A percentile compares a stretch with the other conserved stretches of the same genome.
phyloP scores from a whole-genome alignment of 2,888 invertebrate species.

The Clunio marinus region DNA sequence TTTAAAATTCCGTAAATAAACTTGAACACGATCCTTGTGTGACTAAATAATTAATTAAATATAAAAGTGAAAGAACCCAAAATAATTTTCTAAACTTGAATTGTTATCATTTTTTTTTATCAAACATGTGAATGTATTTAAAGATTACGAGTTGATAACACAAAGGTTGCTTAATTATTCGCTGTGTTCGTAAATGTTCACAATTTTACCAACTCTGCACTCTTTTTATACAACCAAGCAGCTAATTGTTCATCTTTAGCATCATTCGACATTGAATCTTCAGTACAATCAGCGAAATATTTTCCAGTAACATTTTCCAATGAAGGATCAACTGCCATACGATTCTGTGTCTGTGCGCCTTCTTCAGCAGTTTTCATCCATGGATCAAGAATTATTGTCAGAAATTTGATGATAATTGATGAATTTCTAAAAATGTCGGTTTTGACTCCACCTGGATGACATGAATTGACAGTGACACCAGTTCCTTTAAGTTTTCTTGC shows the following conservation, averaged over 20 bases:
- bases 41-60: too few relatives aligned
- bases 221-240: constrained; percentile 59
- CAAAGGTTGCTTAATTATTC: too few relatives aligned
- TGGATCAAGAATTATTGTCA: too few relatives aligned
- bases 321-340: constrained; percentile 49
- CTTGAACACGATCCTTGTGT: too few relatives aligned
- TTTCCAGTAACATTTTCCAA: constrained; percentile 45
- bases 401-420: too few relatives aligned
- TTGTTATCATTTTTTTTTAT: too few relatives aligned
- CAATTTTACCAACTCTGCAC: constrained; percentile 44
- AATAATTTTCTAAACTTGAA: too few relatives aligned
- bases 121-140: too few relatives aligned
- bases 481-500: constrained; percentile 53
- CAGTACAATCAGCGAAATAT: constrained; percentile 59
- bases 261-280: constrained; percentile 52
- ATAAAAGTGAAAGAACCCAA: too few relatives aligned
- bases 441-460: constrained; percentile 67
- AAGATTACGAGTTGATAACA: too few relatives aligned
- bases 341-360: constrained; percentile 50
- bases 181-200: too few relatives aligned
- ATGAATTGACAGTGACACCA: constrained; percentile 63
- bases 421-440: constrained; percentile 57
- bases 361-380: constrained; percentile 46
- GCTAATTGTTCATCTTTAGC: constrained; percentile 57
- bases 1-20: too few relatives aligned